These are phyloP conservation scores for Oxystoma pomonae DNA, from an alignment of 2,888 invertebrate genomes.

Conservation along the genomic window DNA sequence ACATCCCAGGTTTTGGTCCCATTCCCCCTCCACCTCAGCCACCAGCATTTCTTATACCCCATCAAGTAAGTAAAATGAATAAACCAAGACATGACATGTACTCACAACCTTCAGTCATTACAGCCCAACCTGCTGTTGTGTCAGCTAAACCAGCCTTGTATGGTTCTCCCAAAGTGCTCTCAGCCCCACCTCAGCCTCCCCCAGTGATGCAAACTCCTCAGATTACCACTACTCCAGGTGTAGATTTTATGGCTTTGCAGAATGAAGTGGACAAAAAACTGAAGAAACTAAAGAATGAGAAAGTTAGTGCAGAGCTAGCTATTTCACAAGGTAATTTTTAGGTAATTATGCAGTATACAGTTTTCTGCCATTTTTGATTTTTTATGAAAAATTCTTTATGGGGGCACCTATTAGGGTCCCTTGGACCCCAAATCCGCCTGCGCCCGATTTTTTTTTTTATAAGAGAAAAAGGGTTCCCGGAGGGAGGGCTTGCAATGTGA, in stretches of 20 bases:
- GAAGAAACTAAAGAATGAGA: conserved; percentile 62
- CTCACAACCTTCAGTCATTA: conserved; percentile 36
- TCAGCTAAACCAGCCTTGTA: conserved; percentile 69
- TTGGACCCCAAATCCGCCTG: too few relatives aligned
- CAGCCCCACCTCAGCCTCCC: conserved; percentile 43
- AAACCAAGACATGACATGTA: conserved; percentile 41
- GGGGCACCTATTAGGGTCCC: too few relatives aligned
- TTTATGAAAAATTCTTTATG: too few relatives aligned
- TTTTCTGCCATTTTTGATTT: too few relatives aligned
- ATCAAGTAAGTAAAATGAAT: conserved; percentile 53
- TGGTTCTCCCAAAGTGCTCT: conserved; percentile 48
- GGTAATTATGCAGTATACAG: background rate
- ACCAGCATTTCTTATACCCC: conserved; percentile 66
- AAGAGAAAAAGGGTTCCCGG: too few relatives aligned
- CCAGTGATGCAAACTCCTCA: conserved; percentile 38
- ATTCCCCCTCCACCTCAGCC: conserved; percentile 66
- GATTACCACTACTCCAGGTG: conserved; percentile 37
- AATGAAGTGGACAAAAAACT: conserved; percentile 56
- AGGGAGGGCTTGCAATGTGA: too few relatives aligned
- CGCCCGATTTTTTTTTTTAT: too few relatives aligned
- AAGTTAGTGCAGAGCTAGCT: conserved; percentile 62
- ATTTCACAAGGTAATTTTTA: conserved; percentile 53
- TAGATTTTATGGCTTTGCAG: conserved; percentile 54
- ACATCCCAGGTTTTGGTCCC: conserved; percentile 51
- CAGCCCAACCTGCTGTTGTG: conserved; percentile 58